Conservation (phyloP, 2,888 invertebrate species). For the Conops quadrifasciatus region DNA sequence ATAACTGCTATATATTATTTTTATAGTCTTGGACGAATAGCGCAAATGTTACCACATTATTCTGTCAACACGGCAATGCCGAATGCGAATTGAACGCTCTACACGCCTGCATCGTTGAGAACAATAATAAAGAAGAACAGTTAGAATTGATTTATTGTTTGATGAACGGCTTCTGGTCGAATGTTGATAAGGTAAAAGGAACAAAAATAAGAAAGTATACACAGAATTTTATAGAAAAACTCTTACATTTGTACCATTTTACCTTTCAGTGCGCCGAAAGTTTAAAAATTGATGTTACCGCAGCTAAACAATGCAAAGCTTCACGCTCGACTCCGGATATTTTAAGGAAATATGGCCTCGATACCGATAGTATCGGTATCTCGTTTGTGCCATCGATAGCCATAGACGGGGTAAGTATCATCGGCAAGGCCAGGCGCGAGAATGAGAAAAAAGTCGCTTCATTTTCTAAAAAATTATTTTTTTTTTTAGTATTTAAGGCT, state of each 20-base stretch:
- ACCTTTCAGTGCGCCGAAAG: slow-evolving; percentile 49
- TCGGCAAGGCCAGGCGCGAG: too few relatives aligned
- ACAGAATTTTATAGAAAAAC: not conserved
- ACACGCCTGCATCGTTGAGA: slow-evolving; percentile 61
- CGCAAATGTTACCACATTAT: slow-evolving; percentile 45
- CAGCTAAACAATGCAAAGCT: slow-evolving; percentile 51
- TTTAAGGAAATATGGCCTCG: slow-evolving; percentile 55
- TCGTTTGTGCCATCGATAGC: slow-evolving; percentile 60
- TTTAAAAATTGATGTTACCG: slow-evolving; percentile 50
- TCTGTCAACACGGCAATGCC: slow-evolving; percentile 58
- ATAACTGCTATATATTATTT: too few relatives aligned
- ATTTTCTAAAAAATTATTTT: too few relatives aligned
- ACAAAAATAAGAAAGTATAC: not conserved
- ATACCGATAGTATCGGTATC: slow-evolving; percentile 54
- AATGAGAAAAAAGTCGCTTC: too few relatives aligned
- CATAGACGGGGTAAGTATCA: slow-evolving; percentile 57
- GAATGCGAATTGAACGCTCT: slow-evolving; percentile 63
- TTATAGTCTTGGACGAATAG: slow-evolving; percentile 48
- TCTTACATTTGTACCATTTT: not conserved
- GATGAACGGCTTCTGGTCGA: slow-evolving; percentile 48
- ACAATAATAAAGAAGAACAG: slow-evolving; percentile 48
- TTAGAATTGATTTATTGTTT: slow-evolving; percentile 58
- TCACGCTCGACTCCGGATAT: slow-evolving; percentile 53
- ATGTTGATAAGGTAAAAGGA: slow-evolving; percentile 47
- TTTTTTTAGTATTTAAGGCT: too few relatives aligned